Conservation (phyloP, 2,888 invertebrate species). For the Asteroscopus sphinx region DNA sequence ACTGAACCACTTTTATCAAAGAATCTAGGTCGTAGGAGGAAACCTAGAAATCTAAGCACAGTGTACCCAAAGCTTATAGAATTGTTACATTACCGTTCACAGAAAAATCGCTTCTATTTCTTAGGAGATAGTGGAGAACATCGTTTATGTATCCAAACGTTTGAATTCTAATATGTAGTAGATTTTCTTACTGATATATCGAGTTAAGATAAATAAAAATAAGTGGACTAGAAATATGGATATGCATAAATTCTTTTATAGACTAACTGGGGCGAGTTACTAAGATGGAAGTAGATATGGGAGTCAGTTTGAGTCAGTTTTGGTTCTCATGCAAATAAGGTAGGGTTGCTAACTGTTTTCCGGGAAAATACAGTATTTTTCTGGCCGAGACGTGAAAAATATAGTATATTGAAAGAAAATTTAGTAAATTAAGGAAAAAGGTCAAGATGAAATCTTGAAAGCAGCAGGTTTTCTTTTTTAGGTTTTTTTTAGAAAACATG, state of each 20-base stretch:
- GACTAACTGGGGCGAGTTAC: not conserved
- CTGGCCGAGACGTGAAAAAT: too few species aligned
- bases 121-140: not conserved
- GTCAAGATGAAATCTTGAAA: too few species aligned
- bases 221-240: slow-evolving; percentile 9
- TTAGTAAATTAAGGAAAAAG: too few species aligned
- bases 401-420: too few species aligned
- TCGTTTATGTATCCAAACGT: not conserved
- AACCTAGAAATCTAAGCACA: slow-evolving; percentile 7
- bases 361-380: too few species aligned
- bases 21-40: slow-evolving; percentile 74
- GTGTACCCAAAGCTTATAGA: slow-evolving; percentile 16
- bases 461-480: too few species aligned
- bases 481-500: too few species aligned
- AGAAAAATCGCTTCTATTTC: slow-evolving; percentile 11
- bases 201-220: slow-evolving; percentile 12
- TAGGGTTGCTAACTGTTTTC: too few species aligned
- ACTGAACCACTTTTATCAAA: slow-evolving; percentile 65
- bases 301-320: too few species aligned
- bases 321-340: slow-evolving; percentile 9
- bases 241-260: not conserved
- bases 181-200: not conserved
- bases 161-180: not conserved
- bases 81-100: slow-evolving; percentile 4
- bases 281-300: not conserved